Evolutionary conservation across 2,888 invertebrate species (phyloP).

Genomic region (Ecliptopera silaceata): DNA sequence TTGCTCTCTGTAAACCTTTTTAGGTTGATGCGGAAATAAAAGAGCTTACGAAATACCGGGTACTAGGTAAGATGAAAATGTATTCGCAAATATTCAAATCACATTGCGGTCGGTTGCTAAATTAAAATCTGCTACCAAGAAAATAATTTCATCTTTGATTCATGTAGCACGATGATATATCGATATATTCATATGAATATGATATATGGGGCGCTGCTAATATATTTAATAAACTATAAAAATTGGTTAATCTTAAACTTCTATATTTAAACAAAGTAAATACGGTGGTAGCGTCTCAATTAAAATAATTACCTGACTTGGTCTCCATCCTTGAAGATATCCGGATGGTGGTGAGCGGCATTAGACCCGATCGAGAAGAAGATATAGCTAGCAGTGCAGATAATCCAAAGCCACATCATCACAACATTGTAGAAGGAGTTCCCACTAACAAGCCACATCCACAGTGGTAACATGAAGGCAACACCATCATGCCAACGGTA

Average conservation of each 20-base stretch:
- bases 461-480: constrained; percentile 64
- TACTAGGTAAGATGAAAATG: background rate
- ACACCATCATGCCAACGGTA: constrained; percentile 64
- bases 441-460: constrained; percentile 65
- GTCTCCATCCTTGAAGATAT: constrained; percentile 91
- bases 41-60: background rate
- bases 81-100: background rate
- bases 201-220: no score
- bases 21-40: constrained; percentile 10
- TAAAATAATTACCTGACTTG: constrained; percentile 56
- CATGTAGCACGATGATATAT: no score
- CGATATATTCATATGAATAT: no score
- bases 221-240: no score
- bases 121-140: no score
- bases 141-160: no score
- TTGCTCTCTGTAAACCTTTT: constrained; percentile 12
- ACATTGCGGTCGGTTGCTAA: no score
- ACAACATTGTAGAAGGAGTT: constrained; percentile 57
- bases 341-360: constrained; percentile 91
- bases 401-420: constrained; percentile 81
- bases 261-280: no score
- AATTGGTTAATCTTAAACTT: no score
- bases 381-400: constrained; percentile 80
- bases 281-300: no score
- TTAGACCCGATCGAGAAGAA: constrained; percentile 86